phyloP scores from a whole-genome alignment of 2,888 invertebrate species.

The Hipparchia semele region DNA sequence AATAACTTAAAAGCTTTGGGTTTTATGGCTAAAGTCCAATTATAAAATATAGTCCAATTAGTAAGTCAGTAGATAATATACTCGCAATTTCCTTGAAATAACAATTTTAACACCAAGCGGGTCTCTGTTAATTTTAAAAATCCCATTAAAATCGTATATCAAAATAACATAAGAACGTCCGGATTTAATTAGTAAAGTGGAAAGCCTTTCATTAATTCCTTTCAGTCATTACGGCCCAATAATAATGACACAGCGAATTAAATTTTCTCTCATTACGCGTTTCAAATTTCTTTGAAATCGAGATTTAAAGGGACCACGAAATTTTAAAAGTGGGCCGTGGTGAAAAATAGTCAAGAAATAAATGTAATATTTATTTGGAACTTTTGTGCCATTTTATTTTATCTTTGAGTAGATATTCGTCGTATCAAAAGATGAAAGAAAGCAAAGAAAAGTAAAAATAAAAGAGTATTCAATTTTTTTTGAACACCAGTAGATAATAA shows the following conservation, averaged over 20 bases:
- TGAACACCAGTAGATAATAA: no score
- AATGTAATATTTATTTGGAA: not conserved
- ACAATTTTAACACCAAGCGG: not conserved
- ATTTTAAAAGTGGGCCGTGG: not conserved
- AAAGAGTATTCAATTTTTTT: no score
- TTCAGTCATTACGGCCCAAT: conserved; percentile 29
- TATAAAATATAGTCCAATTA: no score
- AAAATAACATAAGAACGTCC: not conserved
- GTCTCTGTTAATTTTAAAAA: not conserved
- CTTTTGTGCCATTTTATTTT: not conserved
- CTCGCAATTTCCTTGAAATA: not conserved
- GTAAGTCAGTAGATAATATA: not conserved
- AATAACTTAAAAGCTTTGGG: no score
- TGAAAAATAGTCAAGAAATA: not conserved
- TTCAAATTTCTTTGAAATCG: conserved; percentile 24
- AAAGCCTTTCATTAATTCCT: conserved; percentile 23
- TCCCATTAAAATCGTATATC: no score
- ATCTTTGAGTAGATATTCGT: not conserved
- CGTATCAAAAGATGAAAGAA: not conserved
- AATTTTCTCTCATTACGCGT: conserved; percentile 31
- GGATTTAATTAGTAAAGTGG: conserved; percentile 3
- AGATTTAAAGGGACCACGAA: not conserved
- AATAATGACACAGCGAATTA: conserved; percentile 30
- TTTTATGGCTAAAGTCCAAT: no score
- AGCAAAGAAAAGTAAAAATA: not conserved